These are phyloP conservation scores for Caradrina kadenii DNA, from an alignment of 2,888 invertebrate genomes.

Conservation along the genomic window DNA sequence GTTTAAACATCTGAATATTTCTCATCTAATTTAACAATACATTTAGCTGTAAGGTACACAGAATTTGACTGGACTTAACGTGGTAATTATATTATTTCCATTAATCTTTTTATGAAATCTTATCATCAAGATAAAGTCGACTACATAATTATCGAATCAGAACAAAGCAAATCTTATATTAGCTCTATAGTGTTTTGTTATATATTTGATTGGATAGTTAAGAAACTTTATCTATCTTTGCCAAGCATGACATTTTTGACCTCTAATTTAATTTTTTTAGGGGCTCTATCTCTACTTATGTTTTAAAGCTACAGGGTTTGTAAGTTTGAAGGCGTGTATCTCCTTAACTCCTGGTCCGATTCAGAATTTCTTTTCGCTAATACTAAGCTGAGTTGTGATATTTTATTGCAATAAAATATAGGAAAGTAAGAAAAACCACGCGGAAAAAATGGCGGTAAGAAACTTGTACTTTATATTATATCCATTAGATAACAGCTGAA, in stretches of 20 bases:
- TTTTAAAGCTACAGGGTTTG: no score
- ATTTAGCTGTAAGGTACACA: background rate
- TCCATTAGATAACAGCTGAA: no score
- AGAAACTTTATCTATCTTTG: background rate
- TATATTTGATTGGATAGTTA: background rate
- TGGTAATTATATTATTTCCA: background rate
- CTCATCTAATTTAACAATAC: slow-evolving; percentile 9
- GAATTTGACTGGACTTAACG: background rate
- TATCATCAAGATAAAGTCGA: background rate
- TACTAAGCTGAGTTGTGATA: no score
- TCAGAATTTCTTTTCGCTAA: no score
- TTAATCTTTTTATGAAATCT: background rate
- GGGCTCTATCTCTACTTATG: no score
- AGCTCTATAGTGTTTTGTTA: background rate
- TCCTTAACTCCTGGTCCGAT: no score
- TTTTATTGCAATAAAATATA: no score
- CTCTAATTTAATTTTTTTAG: no score
- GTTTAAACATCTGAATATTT: background rate
- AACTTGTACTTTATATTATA: no score
- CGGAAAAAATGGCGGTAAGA: no score
- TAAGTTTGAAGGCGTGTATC: no score
- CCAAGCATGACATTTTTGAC: background rate
- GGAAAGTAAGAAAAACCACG: no score
- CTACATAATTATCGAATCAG: background rate
- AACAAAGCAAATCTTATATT: background rate